These are phyloP conservation scores for Parthenolecanium corni DNA, from an alignment of 2,888 invertebrate species.

Conservation along the genomic window DNA sequence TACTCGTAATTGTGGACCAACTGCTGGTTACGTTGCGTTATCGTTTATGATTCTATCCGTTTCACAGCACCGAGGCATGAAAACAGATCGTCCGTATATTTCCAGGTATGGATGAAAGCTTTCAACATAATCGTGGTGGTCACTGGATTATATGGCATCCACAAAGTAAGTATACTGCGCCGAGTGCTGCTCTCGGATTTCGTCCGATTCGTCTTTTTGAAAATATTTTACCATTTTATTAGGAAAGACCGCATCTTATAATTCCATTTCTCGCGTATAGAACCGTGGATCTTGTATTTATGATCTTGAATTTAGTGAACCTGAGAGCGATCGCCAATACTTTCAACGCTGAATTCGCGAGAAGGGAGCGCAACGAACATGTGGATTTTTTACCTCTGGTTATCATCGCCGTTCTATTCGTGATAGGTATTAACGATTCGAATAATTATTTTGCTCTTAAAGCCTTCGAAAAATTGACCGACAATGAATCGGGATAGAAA, in stretches of 20 bases:
- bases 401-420: not conserved
- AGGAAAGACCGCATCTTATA: slow-evolving; percentile 6
- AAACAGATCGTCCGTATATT: too few species aligned
- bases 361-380: not conserved
- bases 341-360: not conserved
- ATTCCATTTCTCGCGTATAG: slow-evolving; percentile 17
- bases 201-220: not conserved
- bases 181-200: not conserved
- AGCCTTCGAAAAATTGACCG: too few species aligned
- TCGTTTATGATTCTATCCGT: too few species aligned
- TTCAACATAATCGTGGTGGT: too few species aligned
- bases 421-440: too few species aligned
- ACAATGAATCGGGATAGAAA: too few species aligned
- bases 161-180: slow-evolving; percentile 1
- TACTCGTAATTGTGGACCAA: too few species aligned
- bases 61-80: too few species aligned
- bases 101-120: too few species aligned
- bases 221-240: not conserved
- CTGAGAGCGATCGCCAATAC: slow-evolving; percentile 4
- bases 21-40: too few species aligned
- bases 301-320: not conserved
- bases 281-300: slow-evolving; percentile 10
- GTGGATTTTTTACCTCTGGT: slow-evolving; percentile 5
- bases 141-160: not conserved
- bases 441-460: too few species aligned